Conservation (phyloP, 2,113 vertebrate species). For the Heterochromis multidens region DNA sequence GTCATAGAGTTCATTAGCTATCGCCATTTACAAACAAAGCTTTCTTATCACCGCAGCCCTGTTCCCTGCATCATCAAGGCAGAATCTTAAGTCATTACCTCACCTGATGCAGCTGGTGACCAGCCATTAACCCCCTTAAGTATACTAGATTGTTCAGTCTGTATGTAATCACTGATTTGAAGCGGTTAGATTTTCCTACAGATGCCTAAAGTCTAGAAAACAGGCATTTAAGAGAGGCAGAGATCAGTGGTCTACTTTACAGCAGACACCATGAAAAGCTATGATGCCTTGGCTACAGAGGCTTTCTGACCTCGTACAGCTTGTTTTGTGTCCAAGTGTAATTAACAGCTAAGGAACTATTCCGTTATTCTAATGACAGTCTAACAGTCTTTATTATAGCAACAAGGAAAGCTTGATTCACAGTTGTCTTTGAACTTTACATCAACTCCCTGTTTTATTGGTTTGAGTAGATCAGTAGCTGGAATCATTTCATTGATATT, state of each 20-base stretch:
- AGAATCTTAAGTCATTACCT: neutral
- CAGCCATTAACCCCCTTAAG: neutral
- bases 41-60: neutral
- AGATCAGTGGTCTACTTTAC: neutral
- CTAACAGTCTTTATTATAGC: neutral
- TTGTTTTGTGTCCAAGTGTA: neutral
- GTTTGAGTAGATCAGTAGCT: neutral
- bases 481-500: neutral
- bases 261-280: neutral
- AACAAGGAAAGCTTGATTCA: neutral
- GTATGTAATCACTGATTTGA: neutral
- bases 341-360: neutral
- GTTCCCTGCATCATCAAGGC: neutral
- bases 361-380: neutral
- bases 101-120: conserved; percentile 16
- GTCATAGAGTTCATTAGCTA: neutral
- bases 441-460: neutral
- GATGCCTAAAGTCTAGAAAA: neutral
- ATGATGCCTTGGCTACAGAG: neutral
- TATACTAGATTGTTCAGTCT: neutral
- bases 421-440: neutral
- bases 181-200: neutral
- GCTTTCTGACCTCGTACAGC: neutral
- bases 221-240: neutral
- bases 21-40: neutral